phyloP scores from a whole-genome alignment of 2,113 vertebrate genomes.

The Meleagris gallopavo region DNA sequence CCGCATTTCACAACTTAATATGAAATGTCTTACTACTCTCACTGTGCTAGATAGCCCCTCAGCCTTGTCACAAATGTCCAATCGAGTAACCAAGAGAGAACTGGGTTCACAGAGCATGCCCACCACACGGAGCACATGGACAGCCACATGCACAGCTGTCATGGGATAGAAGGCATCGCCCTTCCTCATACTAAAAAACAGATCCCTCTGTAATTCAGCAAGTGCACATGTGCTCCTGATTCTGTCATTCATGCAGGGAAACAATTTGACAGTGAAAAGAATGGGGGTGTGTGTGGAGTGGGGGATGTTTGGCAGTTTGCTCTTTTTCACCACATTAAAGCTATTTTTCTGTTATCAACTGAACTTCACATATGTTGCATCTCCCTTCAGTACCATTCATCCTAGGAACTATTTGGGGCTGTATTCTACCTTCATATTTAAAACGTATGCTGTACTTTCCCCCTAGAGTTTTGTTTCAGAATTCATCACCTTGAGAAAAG shows the following conservation, averaged over 20 bases:
- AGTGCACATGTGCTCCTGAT: background rate
- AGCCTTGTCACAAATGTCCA: accelerated
- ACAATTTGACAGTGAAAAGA: background rate
- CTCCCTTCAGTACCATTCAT: background rate
- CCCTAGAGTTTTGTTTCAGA: background rate
- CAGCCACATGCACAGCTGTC: background rate
- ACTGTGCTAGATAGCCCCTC: accelerated
- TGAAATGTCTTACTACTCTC: background rate
- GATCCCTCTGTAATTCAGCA: background rate
- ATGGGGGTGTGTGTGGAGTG: background rate
- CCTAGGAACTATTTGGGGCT: background rate
- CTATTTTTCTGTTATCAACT: background rate
- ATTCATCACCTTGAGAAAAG: background rate
- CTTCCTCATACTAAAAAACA: background rate
- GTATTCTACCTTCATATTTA: background rate
- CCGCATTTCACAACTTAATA: background rate
- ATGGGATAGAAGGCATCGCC: background rate
- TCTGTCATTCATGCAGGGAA: background rate
- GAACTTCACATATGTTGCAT: background rate
- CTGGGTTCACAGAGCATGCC: accelerated
- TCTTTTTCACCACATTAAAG: background rate
- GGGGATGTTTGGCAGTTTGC: background rate
- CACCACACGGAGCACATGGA: background rate
- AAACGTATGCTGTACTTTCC: background rate
- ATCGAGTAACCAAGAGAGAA: background rate